These are phyloP conservation scores for Mugil cephalus DNA, from an alignment of 2,113 vertebrate species.

Conservation along the genomic window DNA sequence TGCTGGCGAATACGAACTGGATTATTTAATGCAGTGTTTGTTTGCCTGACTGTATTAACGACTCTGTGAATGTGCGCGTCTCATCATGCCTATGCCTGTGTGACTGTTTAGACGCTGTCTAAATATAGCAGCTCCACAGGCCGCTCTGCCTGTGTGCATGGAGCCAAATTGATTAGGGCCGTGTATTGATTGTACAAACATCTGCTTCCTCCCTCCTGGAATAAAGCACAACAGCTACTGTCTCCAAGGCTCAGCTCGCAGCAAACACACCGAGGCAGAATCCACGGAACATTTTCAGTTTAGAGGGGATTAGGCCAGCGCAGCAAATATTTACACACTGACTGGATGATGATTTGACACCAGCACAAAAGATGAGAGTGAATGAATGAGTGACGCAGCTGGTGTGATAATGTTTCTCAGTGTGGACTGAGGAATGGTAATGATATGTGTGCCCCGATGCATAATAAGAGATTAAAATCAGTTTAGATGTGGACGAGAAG, in stretches of 20 bases:
- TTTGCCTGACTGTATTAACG: slow-evolving; percentile 1
- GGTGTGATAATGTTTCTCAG: not conserved
- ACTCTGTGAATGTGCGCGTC: not conserved
- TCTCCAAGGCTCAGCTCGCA: not conserved
- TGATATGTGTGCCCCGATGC: slow-evolving; percentile 1
- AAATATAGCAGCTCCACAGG: slow-evolving; percentile 45
- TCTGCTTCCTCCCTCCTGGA: slow-evolving; percentile 52
- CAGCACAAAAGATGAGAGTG: not conserved
- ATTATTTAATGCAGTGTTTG: too few relatives aligned
- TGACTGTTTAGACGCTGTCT: slow-evolving; percentile 38
- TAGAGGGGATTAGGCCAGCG: not conserved
- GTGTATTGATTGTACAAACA: slow-evolving; percentile 60
- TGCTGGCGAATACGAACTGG: too few relatives aligned
- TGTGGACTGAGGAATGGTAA: slow-evolving; percentile 1
- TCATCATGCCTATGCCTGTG: slow-evolving; percentile 12
- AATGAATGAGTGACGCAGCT: not conserved
- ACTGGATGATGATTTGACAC: not conserved
- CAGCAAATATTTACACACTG: slow-evolving; percentile 18
- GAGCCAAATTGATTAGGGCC: slow-evolving; percentile 57
- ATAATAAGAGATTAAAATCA: not conserved
- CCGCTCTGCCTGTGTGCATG: slow-evolving; percentile 31
- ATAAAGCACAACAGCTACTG: slow-evolving; percentile 13
- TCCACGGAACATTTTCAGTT: not conserved
- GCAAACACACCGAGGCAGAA: slow-evolving; percentile 9
- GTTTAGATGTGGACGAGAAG: not conserved